A percentile compares a stretch with the other conserved stretches of the same genome.
Evolutionary conservation across 2,797 vertebrate species (phyloP).

Genomic region (Enteromius paludinosus): DNA sequence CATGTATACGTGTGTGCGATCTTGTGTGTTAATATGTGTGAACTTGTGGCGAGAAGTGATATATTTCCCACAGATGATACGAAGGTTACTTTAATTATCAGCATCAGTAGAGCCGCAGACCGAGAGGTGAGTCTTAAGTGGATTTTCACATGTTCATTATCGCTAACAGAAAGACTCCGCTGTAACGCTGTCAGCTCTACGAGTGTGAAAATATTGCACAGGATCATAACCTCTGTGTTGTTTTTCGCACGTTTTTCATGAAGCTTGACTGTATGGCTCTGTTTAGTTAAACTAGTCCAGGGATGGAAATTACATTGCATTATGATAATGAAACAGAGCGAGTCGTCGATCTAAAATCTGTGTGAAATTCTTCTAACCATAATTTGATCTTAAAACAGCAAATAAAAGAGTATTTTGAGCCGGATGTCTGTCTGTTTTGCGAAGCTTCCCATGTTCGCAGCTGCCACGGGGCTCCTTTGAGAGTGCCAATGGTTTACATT

Average conservation of each 20-base stretch:
- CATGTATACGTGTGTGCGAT: constrained; percentile 15
- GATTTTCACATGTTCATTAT: constrained; percentile 44
- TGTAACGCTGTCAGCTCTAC: constrained; percentile 22
- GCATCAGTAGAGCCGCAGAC: constrained; percentile 20
- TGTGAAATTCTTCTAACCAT: constrained; percentile 80
- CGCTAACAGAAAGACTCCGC: not conserved
- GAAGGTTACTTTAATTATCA: constrained; percentile 46
- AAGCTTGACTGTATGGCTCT: constrained; percentile 8
- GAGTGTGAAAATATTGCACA: constrained; percentile 26
- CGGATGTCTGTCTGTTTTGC: constrained; percentile 62
- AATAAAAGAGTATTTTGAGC: constrained; percentile 64
- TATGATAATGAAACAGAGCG: constrained; percentile 76
- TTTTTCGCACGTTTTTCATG: constrained; percentile 10
- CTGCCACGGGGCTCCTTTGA: constrained; percentile 72
- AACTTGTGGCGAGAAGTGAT: constrained; percentile 35
- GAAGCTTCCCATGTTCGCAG: constrained; percentile 71
- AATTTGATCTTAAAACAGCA: constrained; percentile 85
- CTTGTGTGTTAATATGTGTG: constrained; percentile 40
- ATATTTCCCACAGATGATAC: constrained; percentile 17
- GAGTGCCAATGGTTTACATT: constrained; percentile 75
- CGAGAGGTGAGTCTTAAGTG: constrained; percentile 34
- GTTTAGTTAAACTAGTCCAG: not conserved
- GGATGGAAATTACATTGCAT: constrained; percentile 74
- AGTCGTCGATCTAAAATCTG: constrained; percentile 76
- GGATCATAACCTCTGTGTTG: not conserved